Evolutionary conservation across 2,888 invertebrate genomes (phyloP).

Genomic region (Trissoscelio sp.): DNA sequence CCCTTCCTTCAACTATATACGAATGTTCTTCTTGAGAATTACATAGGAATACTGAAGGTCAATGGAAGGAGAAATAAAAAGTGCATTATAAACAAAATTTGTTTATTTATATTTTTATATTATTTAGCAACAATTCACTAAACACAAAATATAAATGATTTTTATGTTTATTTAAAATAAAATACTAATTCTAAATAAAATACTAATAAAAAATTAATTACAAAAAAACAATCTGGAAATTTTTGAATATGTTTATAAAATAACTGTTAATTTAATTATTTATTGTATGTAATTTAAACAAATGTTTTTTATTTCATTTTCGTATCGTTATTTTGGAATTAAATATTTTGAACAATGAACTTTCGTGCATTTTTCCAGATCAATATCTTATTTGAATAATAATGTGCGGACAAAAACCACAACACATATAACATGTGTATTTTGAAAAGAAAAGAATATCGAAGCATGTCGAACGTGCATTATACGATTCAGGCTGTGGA

Average conservation of each 20-base stretch:
- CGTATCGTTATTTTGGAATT: no score
- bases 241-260: no score
- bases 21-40: slow-evolving; percentile 65
- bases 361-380: background rate
- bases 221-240: no score
- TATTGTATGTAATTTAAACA: no score
- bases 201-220: no score
- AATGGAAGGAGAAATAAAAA: slow-evolving; percentile 53
- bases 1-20: slow-evolving; percentile 67
- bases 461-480: slow-evolving; percentile 41
- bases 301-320: no score
- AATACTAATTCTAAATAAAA: no score
- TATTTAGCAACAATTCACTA: background rate
- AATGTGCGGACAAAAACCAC: slow-evolving; percentile 35
- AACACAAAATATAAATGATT: no score
- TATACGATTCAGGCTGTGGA: slow-evolving; percentile 25
- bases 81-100: slow-evolving; percentile 42
- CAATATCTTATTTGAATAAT: slow-evolving; percentile 20
- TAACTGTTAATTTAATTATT: no score
- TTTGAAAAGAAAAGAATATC: slow-evolving; percentile 40
- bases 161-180: no score
- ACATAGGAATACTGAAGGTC: slow-evolving; percentile 65
- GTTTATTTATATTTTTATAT: background rate
- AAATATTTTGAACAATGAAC: background rate
- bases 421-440: slow-evolving; percentile 37